phyloP scores from a whole-genome alignment of 2,113 vertebrate species.

The Pampusana beccarii region DNA sequence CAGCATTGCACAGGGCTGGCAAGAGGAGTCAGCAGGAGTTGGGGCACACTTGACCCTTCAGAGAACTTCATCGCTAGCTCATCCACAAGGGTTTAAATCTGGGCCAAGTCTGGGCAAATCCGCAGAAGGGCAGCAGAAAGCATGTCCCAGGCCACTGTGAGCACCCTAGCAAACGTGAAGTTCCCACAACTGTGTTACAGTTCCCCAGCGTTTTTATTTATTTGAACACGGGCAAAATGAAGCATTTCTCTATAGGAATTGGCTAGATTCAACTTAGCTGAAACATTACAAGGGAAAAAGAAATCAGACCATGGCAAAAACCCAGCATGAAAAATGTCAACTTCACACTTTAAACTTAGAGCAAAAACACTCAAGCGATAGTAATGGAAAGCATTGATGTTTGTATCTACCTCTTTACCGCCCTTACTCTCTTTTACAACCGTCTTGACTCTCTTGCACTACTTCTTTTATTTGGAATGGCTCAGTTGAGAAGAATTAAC shows the following conservation, averaged over 20 bases:
- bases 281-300: background rate
- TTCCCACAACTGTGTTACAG: background rate
- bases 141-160: background rate
- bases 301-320: background rate
- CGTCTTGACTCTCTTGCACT: background rate
- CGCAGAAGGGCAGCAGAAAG: background rate
- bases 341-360: background rate
- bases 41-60: background rate
- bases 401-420: background rate
- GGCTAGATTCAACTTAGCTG: background rate
- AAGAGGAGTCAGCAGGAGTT: fast-evolving
- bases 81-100: background rate
- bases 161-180: background rate
- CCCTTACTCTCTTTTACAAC: background rate
- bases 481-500: background rate
- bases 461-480: background rate
- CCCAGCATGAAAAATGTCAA: background rate
- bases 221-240: background rate
- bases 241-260: background rate
- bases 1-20: background rate
- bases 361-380: background rate
- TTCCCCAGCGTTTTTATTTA: background rate
- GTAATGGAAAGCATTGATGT: background rate
- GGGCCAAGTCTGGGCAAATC: background rate
- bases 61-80: background rate